Evolutionary conservation across 2,113 vertebrate genomes (phyloP), one percentile per base, ranked within the genome.

Genomic region (Artemisiospiza belli): DNA sequence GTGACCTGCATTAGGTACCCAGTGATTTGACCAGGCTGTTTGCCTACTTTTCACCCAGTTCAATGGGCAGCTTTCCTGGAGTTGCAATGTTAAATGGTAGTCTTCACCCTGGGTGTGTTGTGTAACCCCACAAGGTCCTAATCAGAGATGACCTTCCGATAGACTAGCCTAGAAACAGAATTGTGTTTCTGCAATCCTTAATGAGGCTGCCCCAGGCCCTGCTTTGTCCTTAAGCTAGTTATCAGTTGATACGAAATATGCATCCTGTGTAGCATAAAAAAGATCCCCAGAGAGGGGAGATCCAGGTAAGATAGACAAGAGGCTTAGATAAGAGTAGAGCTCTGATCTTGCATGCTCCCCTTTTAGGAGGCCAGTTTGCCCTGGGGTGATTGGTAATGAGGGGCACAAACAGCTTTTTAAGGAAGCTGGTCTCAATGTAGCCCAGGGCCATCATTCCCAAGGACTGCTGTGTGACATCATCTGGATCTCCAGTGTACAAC

Each of bases 381-480:
- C 68, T 35, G 43, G 17, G 72, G 54, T 55, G 30, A 47, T 59
- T 80, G 75, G 72, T 94, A 92, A 96, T 86, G 72, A 97, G 79
- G 51, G 68, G 52, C 75, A 95, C 72, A 91, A 85, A 62, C 55
- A 80, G 1, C 63, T 83, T 91, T 87, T 94, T 63, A 85, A 67
- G 82, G 78, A 44, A 91, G 77, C 9, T 10, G 35, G 22, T 52
- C 28, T 85, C 81, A 61, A 1, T 39, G 23, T 43, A 77, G 87
- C 79, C 82, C 63, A 95, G 90, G 51, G 84, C 72, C 63, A 35
- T 5, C 25, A 47, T 76, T 89, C 81, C 74, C 66, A 87, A 87
- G 72, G 51, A 62, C 67, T 73, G 84, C 63, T 87, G 55, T 51
- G 77, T 92, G 92, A 76, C 84, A 88, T 41, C 1, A 1, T 27